Conservation (phyloP, 2,113 vertebrate genomes). For the Tupaia tana region DNA sequence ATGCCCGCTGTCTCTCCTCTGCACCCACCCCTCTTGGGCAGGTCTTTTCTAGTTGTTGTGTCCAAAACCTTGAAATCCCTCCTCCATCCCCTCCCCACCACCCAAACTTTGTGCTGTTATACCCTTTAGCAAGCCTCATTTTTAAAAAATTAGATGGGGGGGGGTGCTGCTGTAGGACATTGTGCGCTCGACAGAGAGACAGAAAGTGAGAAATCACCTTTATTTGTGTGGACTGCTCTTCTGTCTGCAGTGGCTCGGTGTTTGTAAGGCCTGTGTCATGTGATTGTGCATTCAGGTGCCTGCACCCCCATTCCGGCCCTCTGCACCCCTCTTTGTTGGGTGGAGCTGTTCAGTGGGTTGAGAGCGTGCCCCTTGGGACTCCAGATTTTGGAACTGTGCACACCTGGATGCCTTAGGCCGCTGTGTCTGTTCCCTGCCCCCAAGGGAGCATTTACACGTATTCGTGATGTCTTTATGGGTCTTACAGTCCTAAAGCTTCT, state of each 20-base stretch:
- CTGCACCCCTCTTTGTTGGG: not conserved
- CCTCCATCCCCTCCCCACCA: no score
- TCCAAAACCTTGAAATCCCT: no score
- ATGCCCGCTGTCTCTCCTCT: no score
- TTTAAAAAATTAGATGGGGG: no score
- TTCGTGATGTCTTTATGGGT: not conserved
- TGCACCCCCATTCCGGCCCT: rapidly evolving
- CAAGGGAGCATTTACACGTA: not conserved
- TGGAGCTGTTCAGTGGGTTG: not conserved
- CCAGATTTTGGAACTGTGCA: not conserved
- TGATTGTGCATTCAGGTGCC: not conserved
- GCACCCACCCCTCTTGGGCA: no score
- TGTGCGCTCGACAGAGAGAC: no score
- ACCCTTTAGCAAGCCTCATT: no score
- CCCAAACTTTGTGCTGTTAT: no score
- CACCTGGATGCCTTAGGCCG: not conserved
- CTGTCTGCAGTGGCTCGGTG: not conserved
- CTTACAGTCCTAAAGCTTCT: not conserved
- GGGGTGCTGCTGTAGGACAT: no score
- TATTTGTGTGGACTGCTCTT: not conserved
- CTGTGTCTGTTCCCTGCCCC: not conserved
- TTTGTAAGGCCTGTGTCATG: rapidly evolving
- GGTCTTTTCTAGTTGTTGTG: no score
- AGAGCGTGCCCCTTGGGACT: not conserved
- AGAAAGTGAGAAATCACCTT: not conserved